Evolutionary conservation across 2,113 vertebrate species (phyloP).

Genomic region (Coracopsis vasa): DNA sequence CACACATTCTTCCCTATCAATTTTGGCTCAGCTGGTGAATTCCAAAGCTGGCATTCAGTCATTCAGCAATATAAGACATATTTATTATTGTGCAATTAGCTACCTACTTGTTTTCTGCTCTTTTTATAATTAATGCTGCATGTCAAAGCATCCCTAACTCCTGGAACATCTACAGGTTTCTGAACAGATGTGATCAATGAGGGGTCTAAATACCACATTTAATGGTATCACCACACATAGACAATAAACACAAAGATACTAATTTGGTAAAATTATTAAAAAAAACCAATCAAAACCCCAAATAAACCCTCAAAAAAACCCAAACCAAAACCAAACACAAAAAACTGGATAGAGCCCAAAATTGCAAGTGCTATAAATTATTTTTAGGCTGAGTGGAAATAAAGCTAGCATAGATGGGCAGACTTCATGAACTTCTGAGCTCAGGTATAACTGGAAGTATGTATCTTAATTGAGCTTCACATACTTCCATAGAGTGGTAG

Average conservation of each 20-base stretch:
- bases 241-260: not conserved
- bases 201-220: not conserved
- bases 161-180: not conserved
- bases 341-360: not conserved
- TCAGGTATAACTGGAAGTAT: not conserved
- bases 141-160: not conserved
- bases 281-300: not conserved
- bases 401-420: not conserved
- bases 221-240: not conserved
- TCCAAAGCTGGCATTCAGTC: not conserved
- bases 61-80: not conserved
- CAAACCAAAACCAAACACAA: not conserved
- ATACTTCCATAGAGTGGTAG: not conserved
- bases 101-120: not conserved
- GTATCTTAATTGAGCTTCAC: not conserved
- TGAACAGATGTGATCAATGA: not conserved
- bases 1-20: not conserved
- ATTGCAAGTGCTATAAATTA: not conserved
- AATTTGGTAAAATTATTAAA: not conserved
- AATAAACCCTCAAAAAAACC: not conserved
- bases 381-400: not conserved
- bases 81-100: not conserved
- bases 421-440: not conserved
- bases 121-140: not conserved
- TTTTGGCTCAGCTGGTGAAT: not conserved